Conservation (phyloP, 2,797 vertebrate species). For the Pantherophis alleghaniensis region DNA sequence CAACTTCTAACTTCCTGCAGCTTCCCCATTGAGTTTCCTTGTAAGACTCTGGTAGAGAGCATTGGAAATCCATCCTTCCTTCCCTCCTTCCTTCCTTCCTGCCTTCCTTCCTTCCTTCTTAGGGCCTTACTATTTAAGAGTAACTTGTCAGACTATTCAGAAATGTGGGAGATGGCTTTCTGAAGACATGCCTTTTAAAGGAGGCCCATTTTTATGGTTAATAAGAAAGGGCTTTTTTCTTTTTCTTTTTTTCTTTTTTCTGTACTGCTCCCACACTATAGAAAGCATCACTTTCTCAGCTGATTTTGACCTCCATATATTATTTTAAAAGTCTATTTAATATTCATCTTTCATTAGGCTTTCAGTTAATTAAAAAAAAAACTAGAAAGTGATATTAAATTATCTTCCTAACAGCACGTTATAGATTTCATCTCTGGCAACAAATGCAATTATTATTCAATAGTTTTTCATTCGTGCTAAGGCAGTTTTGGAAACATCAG, state of each 20-base stretch:
- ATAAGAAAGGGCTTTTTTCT: background rate
- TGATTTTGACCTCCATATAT: background rate
- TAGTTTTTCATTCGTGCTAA: background rate
- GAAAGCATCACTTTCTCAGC: background rate
- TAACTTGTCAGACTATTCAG: background rate
- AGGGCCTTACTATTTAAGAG: background rate
- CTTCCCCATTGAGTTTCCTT: background rate
- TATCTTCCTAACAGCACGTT: background rate
- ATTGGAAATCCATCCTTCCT: background rate
- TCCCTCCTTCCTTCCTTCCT: too few species aligned
- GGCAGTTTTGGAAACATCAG: background rate
- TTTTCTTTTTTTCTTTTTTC: background rate
- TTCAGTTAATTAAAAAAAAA: background rate
- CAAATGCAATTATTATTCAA: background rate
- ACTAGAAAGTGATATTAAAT: background rate
- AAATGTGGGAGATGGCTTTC: background rate
- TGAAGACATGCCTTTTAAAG: background rate
- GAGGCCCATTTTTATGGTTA: background rate
- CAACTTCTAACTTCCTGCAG: background rate
- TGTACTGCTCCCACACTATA: background rate
- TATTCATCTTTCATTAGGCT: background rate
- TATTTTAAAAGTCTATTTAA: background rate
- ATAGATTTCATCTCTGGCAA: background rate
- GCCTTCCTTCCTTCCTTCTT: background rate
- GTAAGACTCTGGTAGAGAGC: background rate